Conservation (phyloP, 2,113 vertebrate species). For the Syngnathus scovelli region DNA sequence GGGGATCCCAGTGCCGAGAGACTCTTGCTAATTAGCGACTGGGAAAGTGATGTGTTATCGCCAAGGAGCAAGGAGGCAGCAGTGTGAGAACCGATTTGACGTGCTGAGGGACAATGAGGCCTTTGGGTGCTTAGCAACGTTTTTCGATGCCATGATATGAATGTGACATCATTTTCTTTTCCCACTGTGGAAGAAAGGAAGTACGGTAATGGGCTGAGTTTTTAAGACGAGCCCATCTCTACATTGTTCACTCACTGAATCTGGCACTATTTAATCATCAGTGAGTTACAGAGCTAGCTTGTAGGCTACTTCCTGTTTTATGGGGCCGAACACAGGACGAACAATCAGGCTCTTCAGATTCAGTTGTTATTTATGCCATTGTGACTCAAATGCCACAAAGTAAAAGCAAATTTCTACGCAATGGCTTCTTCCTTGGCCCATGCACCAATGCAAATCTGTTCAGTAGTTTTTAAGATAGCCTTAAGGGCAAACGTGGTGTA, state of each 20-base stretch:
- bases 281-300: no score
- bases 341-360: background rate
- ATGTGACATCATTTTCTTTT: conserved; percentile 36
- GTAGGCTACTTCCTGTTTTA: background rate
- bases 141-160: conserved; percentile 65
- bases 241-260: background rate
- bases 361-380: background rate
- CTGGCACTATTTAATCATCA: background rate
- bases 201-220: conserved; percentile 45
- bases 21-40: conserved; percentile 45
- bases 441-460: no score
- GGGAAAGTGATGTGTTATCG: conserved; percentile 34
- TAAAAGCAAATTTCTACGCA: background rate
- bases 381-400: background rate
- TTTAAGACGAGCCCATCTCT: conserved; percentile 23
- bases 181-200: conserved; percentile 32
- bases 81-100: conserved; percentile 17
- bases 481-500: background rate
- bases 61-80: conserved; percentile 29
- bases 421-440: no score
- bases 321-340: background rate
- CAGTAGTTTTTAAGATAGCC: no score
- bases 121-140: conserved; percentile 40
- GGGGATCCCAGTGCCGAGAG: conserved; percentile 34
- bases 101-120: conserved; percentile 36